These are phyloP conservation scores for Fringilla coelebs DNA, from an alignment of 2,797 vertebrate species.

Conservation along the genomic window DNA sequence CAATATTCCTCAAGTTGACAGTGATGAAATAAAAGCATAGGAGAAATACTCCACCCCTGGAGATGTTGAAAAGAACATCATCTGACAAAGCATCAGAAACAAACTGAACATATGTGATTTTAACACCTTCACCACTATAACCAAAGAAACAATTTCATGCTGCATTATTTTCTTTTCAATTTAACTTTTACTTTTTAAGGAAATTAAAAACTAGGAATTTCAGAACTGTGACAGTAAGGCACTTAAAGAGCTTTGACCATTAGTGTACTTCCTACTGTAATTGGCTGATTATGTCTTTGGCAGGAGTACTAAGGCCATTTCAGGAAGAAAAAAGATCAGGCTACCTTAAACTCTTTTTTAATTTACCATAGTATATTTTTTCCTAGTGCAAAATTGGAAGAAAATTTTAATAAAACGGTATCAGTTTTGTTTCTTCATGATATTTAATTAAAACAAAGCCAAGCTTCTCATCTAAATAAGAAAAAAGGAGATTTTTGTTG, in stretches of 20 bases:
- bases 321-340: not conserved
- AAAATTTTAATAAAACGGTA: not conserved
- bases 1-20: constrained; percentile 7
- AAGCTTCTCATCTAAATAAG: not conserved
- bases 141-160: not conserved
- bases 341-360: not conserved
- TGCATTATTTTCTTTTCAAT: not conserved
- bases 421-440: not conserved
- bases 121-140: not conserved
- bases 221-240: not conserved
- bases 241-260: not conserved
- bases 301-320: not conserved
- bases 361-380: not conserved
- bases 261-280: not conserved
- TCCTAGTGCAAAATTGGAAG: not conserved
- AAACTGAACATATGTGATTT: not conserved
- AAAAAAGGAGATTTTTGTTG: not conserved
- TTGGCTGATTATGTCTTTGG: not conserved
- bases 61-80: not conserved
- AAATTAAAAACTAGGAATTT: not conserved
- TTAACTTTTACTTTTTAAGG: not conserved
- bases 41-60: not conserved
- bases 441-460: not conserved
- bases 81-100: not conserved
- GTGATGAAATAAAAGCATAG: not conserved